A percentile compares a stretch with the other conserved stretches of the same genome.
Conservation (phyloP, 64 coral and sea anemone genomes). For the Montipora capricornis region DNA sequence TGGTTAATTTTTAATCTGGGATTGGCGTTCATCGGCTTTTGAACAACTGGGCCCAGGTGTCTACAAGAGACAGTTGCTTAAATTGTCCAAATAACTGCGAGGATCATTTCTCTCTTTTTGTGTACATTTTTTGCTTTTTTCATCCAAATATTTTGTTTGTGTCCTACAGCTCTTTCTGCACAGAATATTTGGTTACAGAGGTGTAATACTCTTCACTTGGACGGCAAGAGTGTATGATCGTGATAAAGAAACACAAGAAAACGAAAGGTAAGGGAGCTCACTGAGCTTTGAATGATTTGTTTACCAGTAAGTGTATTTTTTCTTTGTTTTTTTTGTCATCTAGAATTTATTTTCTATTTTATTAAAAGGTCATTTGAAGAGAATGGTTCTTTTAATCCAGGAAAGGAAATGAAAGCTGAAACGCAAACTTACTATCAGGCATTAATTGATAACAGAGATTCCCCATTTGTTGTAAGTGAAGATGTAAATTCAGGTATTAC, state of each 20-base stretch:
- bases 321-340: too few relatives aligned
- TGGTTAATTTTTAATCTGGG: too few relatives aligned
- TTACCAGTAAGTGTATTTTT: too few relatives aligned
- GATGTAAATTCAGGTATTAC: too few relatives aligned
- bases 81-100: too few relatives aligned
- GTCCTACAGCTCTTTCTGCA: conserved; percentile 90
- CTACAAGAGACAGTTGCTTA: too few relatives aligned
- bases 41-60: too few relatives aligned
- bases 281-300: too few relatives aligned
- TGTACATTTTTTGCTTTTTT: not conserved
- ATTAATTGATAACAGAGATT: conserved; percentile 95
- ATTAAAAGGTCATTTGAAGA: conserved; percentile 86
- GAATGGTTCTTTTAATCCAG: conserved; percentile 70
- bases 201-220: conserved; percentile 95
- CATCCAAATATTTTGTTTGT: not conserved
- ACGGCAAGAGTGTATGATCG: conserved; percentile 96
- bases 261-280: conserved; percentile 71
- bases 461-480: conserved; percentile 94
- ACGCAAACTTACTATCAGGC: conserved; percentile 90
- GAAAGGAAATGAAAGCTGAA: conserved; percentile 89
- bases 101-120: too few relatives aligned
- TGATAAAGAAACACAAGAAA: conserved; percentile 86
- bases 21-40: too few relatives aligned
- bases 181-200: conserved; percentile 97
- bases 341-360: not conserved